Evolutionary conservation across 2,888 invertebrate species (phyloP).

Genomic region (Callinectes sapidus): DNA sequence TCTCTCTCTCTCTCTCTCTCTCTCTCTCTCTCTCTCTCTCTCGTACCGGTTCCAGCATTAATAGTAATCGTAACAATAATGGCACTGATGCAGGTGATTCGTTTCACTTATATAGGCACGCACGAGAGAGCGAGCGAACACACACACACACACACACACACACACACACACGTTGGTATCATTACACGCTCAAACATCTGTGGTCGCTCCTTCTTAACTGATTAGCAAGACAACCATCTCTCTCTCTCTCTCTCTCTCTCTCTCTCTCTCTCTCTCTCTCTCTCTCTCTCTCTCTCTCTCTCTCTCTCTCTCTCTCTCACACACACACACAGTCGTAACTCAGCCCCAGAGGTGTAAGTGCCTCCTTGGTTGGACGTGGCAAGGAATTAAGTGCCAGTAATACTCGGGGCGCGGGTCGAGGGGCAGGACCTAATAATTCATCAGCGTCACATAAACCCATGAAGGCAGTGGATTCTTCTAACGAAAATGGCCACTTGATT

Average conservation of each 20-base stretch:
- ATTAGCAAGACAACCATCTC: not conserved
- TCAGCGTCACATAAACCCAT: slow-evolving; percentile 19
- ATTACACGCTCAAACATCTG: not conserved
- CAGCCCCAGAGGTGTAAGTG: not conserved
- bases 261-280: slow-evolving; percentile 37
- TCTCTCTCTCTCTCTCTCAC: not conserved
- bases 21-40: slow-evolving; percentile 23
- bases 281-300: slow-evolving; percentile 25
- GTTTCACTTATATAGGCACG: not conserved
- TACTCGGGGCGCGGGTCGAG: not conserved
- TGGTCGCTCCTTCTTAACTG: not conserved
- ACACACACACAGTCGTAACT: slow-evolving; percentile 11
- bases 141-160: not conserved
- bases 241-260: slow-evolving; percentile 37
- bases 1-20: slow-evolving; percentile 35
- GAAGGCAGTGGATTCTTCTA: not conserved
- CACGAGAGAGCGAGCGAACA: not conserved
- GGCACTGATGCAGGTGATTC: not conserved
- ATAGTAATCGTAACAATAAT: not conserved
- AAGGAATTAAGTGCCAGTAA: slow-evolving; percentile 21
- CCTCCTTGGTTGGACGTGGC: not conserved
- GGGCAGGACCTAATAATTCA: slow-evolving; percentile 29
- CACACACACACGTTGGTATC: not conserved
- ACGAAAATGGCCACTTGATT: slow-evolving; percentile 17
- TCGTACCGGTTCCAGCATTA: not conserved